Percentiles rank a stretch among this genome's conserved stretches.
Evolutionary conservation across 2,113 vertebrate genomes (phyloP).

Genomic region (Oxygymnocypris stewartii): DNA sequence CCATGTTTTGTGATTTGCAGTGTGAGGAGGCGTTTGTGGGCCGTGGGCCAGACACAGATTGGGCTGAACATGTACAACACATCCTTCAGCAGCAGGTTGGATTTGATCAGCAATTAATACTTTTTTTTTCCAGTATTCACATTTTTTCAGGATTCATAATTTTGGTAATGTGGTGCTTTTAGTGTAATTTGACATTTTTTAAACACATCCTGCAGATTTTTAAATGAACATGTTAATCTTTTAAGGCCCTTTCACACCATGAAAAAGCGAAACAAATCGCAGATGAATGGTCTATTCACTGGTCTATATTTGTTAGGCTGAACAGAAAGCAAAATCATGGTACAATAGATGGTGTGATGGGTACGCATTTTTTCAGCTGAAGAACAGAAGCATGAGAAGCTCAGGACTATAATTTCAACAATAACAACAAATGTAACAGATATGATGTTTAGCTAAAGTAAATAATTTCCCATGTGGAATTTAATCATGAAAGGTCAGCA

Average conservation of each 20-base stretch:
- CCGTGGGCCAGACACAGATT: slow-evolving; percentile 78
- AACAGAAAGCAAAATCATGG: slow-evolving; percentile 1
- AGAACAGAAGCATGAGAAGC: background rate
- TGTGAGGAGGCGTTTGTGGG: slow-evolving; percentile 67
- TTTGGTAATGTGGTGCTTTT: background rate
- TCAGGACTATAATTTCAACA: background rate
- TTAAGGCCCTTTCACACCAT: background rate
- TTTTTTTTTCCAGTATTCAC: too few relatives aligned
- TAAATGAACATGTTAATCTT: background rate
- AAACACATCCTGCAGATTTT: background rate
- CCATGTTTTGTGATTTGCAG: slow-evolving; percentile 66
- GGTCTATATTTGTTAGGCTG: background rate
- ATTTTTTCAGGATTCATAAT: background rate
- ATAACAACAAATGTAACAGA: background rate
- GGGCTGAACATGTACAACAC: slow-evolving; percentile 80
- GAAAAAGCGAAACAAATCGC: background rate
- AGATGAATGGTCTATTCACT: slow-evolving; percentile 12
- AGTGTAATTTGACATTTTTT: background rate
- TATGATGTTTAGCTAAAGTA: background rate
- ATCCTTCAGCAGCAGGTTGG: slow-evolving; percentile 87
- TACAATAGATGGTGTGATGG: slow-evolving; percentile 1
- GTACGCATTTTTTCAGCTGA: background rate
- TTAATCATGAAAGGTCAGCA: background rate
- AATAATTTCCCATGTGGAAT: background rate
- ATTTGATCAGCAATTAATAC: background rate